These are phyloP conservation scores for Neodiprion fabricii DNA, from an alignment of 1,140 invertebrate species.

Conservation along the genomic window DNA sequence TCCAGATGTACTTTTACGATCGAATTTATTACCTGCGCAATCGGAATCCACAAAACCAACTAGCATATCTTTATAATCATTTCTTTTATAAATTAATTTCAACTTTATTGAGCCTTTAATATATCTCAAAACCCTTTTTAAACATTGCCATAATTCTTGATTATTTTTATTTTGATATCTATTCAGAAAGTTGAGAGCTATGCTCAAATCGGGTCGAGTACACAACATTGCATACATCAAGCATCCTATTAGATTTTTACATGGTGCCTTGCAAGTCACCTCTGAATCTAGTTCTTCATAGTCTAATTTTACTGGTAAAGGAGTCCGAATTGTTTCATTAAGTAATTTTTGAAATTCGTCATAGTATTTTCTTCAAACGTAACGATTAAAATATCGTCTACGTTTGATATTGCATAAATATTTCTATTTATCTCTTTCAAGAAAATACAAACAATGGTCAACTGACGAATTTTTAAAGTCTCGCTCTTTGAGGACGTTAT, in stretches of 20 bases:
- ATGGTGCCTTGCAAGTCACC: constrained; percentile 11
- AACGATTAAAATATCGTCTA: too few species aligned
- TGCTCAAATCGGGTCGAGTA: constrained; percentile 4
- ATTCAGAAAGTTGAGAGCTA: background rate
- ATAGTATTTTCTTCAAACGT: too few species aligned
- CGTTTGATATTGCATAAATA: too few species aligned
- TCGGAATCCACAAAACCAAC: constrained; percentile 45
- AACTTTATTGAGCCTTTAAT: constrained; percentile 19
- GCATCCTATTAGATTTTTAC: constrained; percentile 17
- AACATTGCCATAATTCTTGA: constrained; percentile 20
- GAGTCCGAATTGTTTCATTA: background rate
- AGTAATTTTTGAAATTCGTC: too few species aligned
- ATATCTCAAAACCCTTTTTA: constrained; percentile 20
- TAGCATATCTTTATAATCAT: constrained; percentile 31
- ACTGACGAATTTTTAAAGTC: constrained; percentile 1
- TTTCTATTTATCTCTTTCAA: too few species aligned
- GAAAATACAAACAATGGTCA: too few species aligned
- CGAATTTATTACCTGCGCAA: constrained; percentile 36
- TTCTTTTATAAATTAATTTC: constrained; percentile 16
- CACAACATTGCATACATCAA: constrained; percentile 19
- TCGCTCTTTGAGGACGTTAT: background rate
- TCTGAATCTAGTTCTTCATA: constrained; percentile 9
- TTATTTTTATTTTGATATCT: constrained; percentile 14
- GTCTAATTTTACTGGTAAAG: constrained; percentile 16
- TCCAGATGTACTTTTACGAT: constrained; percentile 41